phyloP scores from a whole-genome alignment of 2,797 vertebrate species.

The Acropternis orthonyx region DNA sequence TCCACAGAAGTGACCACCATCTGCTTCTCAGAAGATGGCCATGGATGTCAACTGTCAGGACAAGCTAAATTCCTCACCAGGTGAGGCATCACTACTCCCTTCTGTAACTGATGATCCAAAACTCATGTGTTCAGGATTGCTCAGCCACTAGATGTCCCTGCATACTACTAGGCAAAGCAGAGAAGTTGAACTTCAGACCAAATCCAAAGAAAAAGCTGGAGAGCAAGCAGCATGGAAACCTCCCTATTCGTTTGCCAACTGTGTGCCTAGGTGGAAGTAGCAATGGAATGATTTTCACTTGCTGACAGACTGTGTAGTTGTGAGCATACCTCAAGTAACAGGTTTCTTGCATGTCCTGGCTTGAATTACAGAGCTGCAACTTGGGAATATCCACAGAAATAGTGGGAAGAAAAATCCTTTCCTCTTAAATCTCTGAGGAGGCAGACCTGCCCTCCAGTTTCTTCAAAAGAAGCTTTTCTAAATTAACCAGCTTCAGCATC shows the following conservation, averaged over 20 bases:
- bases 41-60: fast-evolving
- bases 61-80: not conserved
- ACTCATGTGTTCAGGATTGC: not conserved
- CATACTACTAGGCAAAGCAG: not conserved
- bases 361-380: not conserved
- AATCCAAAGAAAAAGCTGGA: not conserved
- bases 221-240: not conserved
- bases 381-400: not conserved
- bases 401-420: not conserved
- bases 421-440: not conserved
- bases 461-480: not conserved
- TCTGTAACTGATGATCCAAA: not conserved
- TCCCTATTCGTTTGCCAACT: not conserved
- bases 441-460: not conserved
- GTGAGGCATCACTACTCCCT: not conserved
- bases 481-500: not conserved
- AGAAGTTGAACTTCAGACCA: not conserved
- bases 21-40: not conserved
- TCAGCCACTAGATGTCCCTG: constrained; percentile 65
- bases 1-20: not conserved
- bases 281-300: not conserved
- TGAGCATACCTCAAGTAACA: not conserved
- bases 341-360: not conserved
- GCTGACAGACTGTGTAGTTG: not conserved
- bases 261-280: not conserved